Percentiles rank a stretch among this genome's conserved stretches.
Conservation (phyloP, 2,797 vertebrate genomes). For the Siniperca undulata region DNA sequence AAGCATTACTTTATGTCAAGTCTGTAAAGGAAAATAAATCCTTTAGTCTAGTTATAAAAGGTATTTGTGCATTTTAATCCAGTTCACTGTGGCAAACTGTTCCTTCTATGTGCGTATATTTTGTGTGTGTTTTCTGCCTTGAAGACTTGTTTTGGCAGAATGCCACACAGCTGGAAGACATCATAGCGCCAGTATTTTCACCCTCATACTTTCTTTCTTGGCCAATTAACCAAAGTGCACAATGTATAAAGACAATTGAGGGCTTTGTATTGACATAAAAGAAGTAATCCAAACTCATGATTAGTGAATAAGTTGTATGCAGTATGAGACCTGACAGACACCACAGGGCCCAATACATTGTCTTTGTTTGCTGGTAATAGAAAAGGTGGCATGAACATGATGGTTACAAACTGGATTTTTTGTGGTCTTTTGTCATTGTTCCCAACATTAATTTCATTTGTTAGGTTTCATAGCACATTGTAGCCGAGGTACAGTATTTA, state of each 20-base stretch:
- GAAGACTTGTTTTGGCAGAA: conserved; percentile 37
- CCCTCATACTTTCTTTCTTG: conserved; percentile 35
- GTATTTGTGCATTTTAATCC: conserved; percentile 1
- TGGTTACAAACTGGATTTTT: not conserved
- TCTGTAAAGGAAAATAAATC: conserved; percentile 7
- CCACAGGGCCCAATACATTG: not conserved
- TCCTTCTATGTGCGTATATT: not conserved
- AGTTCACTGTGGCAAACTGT: not conserved
- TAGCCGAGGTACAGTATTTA: not conserved
- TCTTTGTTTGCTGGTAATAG: not conserved
- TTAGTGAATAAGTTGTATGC: not conserved
- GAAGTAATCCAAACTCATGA: not conserved
- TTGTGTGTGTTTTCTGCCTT: conserved; percentile 16
- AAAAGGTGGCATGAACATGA: not conserved
- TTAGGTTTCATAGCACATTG: not conserved
- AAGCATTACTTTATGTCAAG: not conserved
- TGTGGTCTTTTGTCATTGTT: not conserved
- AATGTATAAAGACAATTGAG: conserved; percentile 10
- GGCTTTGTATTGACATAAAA: conserved; percentile 11
- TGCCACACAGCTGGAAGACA: conserved; percentile 48
- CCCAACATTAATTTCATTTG: not conserved
- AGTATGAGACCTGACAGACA: not conserved
- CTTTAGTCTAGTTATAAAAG: not conserved
- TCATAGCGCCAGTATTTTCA: conserved; percentile 31
- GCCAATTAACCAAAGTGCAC: conserved; percentile 19